Evolutionary conservation across 2,888 invertebrate genomes (phyloP).

Genomic region (Buathra laborator): DNA sequence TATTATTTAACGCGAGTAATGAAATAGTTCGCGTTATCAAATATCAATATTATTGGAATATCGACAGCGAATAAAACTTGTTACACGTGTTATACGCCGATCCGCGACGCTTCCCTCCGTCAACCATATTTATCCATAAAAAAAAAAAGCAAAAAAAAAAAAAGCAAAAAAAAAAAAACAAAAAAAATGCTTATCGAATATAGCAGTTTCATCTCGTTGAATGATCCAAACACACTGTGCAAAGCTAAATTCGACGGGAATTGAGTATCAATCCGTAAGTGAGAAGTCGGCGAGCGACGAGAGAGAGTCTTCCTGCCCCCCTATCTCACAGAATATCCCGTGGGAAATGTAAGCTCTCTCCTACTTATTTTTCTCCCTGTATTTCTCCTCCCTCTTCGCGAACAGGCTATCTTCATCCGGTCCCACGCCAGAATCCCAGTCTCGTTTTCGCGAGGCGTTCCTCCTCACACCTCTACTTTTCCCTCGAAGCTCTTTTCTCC

Average conservation of each 20-base stretch:
- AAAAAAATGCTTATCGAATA: conserved; percentile 63
- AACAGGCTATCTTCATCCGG: conserved; percentile 55
- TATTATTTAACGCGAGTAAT: background rate
- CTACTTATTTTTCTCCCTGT: conserved; percentile 68
- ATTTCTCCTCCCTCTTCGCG: conserved; percentile 36
- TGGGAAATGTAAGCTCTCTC: conserved; percentile 75
- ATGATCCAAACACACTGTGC: conserved; percentile 78
- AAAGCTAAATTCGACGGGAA: conserved; percentile 83
- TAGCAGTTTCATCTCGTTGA: conserved; percentile 76
- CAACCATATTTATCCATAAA: background rate
- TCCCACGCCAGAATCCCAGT: conserved; percentile 68
- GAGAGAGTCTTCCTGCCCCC: conserved; percentile 66
- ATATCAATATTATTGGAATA: background rate
- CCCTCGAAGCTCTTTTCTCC: conserved; percentile 35
- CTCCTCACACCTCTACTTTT: conserved; percentile 7
- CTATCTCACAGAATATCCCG: conserved; percentile 73
- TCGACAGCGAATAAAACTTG: background rate
- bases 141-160: background rate
- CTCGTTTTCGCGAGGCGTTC: conserved; percentile 56
- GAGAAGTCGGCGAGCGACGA: conserved; percentile 77
- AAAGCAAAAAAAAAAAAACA: background rate
- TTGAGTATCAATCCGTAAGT: conserved; percentile 85
- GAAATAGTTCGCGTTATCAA: background rate
- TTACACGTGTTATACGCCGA: background rate
- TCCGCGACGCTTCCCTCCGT: background rate